Percentiles rank a stretch among this genome's conserved stretches.
Conservation (phyloP, 2,797 vertebrate genomes). For the Rhinophrynus dorsalis region DNA sequence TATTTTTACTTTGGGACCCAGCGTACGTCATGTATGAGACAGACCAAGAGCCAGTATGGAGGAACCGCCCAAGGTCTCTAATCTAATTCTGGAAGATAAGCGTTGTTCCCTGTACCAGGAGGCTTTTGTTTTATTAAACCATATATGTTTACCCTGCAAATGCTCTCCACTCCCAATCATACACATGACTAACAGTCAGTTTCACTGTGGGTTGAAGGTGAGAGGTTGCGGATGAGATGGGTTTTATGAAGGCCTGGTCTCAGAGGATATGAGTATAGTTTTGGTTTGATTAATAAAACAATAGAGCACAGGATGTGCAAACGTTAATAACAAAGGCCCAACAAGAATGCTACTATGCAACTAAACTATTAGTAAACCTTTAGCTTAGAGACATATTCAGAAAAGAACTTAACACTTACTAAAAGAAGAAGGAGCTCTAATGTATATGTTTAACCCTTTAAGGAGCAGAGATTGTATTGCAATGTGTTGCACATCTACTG, state of each 20-base stretch:
- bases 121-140: conserved; percentile 60
- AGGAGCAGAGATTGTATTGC: too few relatives aligned
- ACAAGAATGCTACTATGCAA: too few relatives aligned
- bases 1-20: conserved; percentile 60
- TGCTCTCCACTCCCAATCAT: conserved; percentile 4
- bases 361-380: too few relatives aligned
- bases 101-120: conserved; percentile 68
- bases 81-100: conserved; percentile 70
- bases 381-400: too few relatives aligned
- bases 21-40: conserved; percentile 60
- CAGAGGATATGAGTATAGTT: too few relatives aligned
- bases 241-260: not conserved
- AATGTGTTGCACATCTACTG: too few relatives aligned
- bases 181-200: conserved; percentile 19
- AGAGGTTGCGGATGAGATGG: not conserved
- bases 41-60: conserved; percentile 7
- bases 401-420: too few relatives aligned
- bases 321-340: too few relatives aligned
- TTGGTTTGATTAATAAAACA: too few relatives aligned
- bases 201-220: not conserved
- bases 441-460: too few relatives aligned
- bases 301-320: too few relatives aligned
- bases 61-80: conserved; percentile 56
- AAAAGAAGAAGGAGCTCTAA: too few relatives aligned
- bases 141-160: conserved; percentile 29